Percentiles rank a stretch among this genome's conserved stretches.
phyloP scores from a whole-genome alignment of 2,797 vertebrate species.

The Hephaestus fuliginosus region DNA sequence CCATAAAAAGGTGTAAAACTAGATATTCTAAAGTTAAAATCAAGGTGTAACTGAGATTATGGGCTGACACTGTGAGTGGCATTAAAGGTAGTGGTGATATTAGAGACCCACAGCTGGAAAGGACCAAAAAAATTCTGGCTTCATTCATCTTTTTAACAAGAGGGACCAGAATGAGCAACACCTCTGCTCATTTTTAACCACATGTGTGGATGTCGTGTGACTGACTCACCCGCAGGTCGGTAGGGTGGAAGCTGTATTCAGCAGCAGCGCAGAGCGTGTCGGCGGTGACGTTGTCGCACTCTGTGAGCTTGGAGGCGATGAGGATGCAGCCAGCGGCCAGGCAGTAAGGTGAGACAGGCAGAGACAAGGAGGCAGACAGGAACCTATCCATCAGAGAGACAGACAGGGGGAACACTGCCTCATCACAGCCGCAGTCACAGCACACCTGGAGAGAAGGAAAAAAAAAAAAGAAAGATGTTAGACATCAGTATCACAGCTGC shows the following conservation, averaged over 20 bases:
- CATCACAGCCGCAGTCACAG: conserved; percentile 83
- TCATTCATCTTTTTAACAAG: not conserved
- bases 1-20: not conserved
- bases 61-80: not conserved
- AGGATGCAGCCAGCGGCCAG: conserved; percentile 84
- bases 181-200: too few relatives aligned
- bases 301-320: conserved; percentile 85
- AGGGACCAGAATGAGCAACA: too few relatives aligned
- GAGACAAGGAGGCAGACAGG: conserved; percentile 77
- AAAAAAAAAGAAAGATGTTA: not conserved
- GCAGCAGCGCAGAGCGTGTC: conserved; percentile 82
- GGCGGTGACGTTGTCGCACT: conserved; percentile 78
- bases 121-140: too few relatives aligned
- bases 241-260: conserved; percentile 79
- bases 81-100: not conserved
- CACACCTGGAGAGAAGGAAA: conserved; percentile 77
- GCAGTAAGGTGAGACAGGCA: conserved; percentile 78
- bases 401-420: conserved; percentile 84
- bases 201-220: not conserved
- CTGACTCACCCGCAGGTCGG: conserved; percentile 81
- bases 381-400: conserved; percentile 86
- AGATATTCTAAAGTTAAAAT: not conserved
- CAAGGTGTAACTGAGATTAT: not conserved
- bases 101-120: not conserved
- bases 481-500: conserved; percentile 9